Conservation (phyloP, 2,113 vertebrate genomes). For the Coptodon rendalli region DNA sequence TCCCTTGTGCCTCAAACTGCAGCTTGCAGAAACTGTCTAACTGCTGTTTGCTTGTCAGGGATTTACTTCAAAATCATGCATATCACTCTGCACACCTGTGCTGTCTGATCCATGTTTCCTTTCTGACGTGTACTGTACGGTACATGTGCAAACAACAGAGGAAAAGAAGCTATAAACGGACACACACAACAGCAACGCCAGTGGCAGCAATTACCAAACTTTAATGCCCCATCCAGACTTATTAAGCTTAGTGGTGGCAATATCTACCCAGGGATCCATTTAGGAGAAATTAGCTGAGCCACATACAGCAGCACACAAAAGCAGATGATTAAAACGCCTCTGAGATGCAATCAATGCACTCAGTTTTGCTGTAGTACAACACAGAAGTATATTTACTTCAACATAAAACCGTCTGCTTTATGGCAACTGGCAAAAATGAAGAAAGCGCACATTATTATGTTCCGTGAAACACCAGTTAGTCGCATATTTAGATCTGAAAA, state of each 20-base stretch:
- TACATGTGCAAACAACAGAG: not conserved
- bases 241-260: slow-evolving; percentile 27
- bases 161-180: not conserved
- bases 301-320: slow-evolving; percentile 9
- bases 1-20: not conserved
- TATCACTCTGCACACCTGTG: not conserved
- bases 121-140: not conserved
- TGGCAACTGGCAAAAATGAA: not conserved
- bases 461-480: not conserved
- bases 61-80: not conserved
- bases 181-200: not conserved
- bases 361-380: not conserved
- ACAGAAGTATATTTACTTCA: not conserved
- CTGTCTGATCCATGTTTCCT: not conserved
- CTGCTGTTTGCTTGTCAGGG: not conserved
- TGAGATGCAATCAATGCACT: slow-evolving; percentile 41
- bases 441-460: not conserved
- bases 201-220: slow-evolving; percentile 10
- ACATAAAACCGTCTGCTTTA: not conserved
- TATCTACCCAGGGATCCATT: slow-evolving; percentile 36
- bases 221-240: slow-evolving; percentile 18
- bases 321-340: slow-evolving; percentile 33
- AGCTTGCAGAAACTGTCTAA: not conserved
- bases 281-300: slow-evolving; percentile 16
- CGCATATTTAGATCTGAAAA: not conserved